phyloP scores from a whole-genome alignment of 2,888 invertebrate genomes.

The Watsonalla binaria region DNA sequence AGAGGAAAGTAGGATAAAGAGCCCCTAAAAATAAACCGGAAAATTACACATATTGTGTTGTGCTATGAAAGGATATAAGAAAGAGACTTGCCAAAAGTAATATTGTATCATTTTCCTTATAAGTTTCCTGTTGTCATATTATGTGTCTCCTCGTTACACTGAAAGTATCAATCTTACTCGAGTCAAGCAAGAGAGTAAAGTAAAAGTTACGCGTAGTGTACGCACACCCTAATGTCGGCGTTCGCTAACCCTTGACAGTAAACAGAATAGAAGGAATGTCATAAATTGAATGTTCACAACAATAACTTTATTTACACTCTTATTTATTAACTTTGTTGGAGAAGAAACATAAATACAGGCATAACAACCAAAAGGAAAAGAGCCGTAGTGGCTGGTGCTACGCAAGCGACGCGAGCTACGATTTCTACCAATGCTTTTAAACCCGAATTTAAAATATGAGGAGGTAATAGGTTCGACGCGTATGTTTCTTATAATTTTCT shows the following conservation, averaged over 20 bases:
- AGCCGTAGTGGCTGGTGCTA: too few species aligned
- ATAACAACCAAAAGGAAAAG: slow-evolving; percentile 13
- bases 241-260: slow-evolving; percentile 11
- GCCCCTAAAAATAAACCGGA: background rate
- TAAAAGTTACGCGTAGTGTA: slow-evolving; percentile 6
- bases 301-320: background rate
- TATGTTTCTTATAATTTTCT: too few species aligned
- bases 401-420: too few species aligned
- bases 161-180: background rate
- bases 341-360: slow-evolving; percentile 5
- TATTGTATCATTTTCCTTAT: background rate
- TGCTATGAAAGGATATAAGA: background rate
- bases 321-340: too few species aligned
- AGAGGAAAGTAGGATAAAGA: too few species aligned
- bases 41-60: background rate
- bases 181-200: background rate
- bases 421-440: too few species aligned
- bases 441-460: too few species aligned
- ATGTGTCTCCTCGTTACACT: background rate
- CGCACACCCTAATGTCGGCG: slow-evolving; percentile 15
- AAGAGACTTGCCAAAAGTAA: background rate
- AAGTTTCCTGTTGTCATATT: background rate
- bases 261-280: slow-evolving; percentile 11
- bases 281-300: slow-evolving; percentile 11
- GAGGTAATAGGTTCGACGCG: too few species aligned